phyloP scores from a whole-genome alignment of 2,113 vertebrate species.

The Oenanthe oenanthe region DNA sequence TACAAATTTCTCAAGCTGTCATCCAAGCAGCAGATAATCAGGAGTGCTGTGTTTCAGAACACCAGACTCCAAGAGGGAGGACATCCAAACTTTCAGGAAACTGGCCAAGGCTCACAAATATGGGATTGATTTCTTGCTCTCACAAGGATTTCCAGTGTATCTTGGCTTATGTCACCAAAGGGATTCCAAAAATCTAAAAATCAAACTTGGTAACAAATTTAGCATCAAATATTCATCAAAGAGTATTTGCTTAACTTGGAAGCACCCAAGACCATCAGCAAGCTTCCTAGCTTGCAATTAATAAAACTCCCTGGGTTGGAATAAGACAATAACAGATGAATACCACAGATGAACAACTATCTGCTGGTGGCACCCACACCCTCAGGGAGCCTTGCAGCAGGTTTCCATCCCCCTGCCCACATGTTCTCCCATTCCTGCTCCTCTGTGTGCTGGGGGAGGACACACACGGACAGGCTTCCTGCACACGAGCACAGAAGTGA shows the following conservation, averaged over 20 bases:
- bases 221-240: not conserved
- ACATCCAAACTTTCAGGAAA: not conserved
- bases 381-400: not conserved
- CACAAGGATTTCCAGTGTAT: not conserved
- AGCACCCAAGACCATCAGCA: not conserved
- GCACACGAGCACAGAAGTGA: accelerated
- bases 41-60: not conserved
- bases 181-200: not conserved
- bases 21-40: not conserved
- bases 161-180: not conserved
- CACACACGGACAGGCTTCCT: not conserved
- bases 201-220: conserved; percentile 2
- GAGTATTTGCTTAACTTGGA: not conserved
- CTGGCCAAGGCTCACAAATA: conserved; percentile 10
- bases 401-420: not conserved
- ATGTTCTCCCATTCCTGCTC: not conserved
- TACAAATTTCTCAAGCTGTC: conserved; percentile 1
- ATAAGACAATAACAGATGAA: not conserved
- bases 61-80: not conserved
- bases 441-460: accelerated
- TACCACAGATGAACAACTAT: not conserved
- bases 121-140: conserved; percentile 36
- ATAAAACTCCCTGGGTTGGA: not conserved
- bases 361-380: not conserved
- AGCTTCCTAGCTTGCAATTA: not conserved